Conservation (phyloP, 2,113 vertebrate genomes). For the Romanogobio albipinnatus region DNA sequence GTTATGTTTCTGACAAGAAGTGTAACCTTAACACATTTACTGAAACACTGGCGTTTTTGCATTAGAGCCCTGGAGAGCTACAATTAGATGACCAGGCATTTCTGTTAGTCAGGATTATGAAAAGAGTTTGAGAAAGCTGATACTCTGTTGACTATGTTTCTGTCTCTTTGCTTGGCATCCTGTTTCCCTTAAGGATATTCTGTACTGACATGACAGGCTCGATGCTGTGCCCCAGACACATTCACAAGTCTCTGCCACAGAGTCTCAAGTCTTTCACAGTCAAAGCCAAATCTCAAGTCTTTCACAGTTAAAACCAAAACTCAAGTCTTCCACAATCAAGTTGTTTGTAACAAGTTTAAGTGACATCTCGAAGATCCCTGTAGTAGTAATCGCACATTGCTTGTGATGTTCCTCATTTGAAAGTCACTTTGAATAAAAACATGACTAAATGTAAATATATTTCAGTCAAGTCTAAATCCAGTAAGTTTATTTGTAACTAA, state of each 20-base stretch:
- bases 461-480: not conserved
- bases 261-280: not conserved
- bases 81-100: constrained; percentile 39
- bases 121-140: constrained; percentile 32
- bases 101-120: constrained; percentile 37
- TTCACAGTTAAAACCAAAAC: too few relatives aligned
- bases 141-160: constrained; percentile 32
- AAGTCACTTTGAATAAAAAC: not conserved
- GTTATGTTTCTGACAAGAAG: constrained; percentile 34
- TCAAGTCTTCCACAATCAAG: too few relatives aligned
- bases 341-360: too few relatives aligned
- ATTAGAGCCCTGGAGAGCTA: constrained; percentile 15
- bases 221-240: constrained; percentile 19
- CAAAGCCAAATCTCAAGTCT: too few relatives aligned
- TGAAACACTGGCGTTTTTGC: constrained; percentile 31
- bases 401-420: not conserved
- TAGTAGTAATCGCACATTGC: not conserved
- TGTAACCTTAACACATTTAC: constrained; percentile 51
- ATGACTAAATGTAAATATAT: not conserved
- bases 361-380: not conserved
- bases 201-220: constrained; percentile 33
- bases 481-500: not conserved
- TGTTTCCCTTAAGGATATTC: constrained; percentile 34
- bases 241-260: not conserved
- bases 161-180: constrained; percentile 20